Evolutionary conservation across 1,140 invertebrate genomes (phyloP), one percentile per base, ranked within the genome.

Genomic region (Aethina tumida): DNA sequence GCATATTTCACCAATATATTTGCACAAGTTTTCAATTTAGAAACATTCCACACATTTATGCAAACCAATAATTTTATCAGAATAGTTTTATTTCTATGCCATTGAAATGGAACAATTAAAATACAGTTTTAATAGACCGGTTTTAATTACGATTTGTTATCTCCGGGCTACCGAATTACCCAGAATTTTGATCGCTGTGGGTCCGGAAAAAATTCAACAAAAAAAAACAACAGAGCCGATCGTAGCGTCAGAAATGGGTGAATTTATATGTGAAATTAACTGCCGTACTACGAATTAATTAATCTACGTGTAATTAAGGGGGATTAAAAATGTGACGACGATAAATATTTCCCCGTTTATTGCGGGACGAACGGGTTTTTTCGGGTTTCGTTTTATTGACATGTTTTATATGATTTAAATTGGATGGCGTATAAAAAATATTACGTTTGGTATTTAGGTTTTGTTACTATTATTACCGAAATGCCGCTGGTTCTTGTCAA

Each of bases 281-380:
- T 41, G 20, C 31, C 16, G 12, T 41, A 41, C 39, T 25, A 25
- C 39, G 39, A 41, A 41, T 42, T 42, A 42, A 42, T 42, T 35
- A 42, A 42, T 29, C 33, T 16, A 21, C 13, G 19, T 30, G 34
- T 31, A 42, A 42, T 42, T 42, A 42, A 42, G 13, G n/a, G n/a
- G 12, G 18, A 36, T 42, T 42, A 34, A 42, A n/a, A n/a, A 35
- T 42, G 40, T 42, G 33, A 36, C 33, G 40, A 42, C 40, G 14
- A 20, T 22, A 12, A 20, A 42, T 35, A 30, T 34, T 30, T 30
- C 2, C n/a, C n/a, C 18, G 33, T 42, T 42, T 36, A 26, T 26
- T 26, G n/a, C n/a, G n/a, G n/a, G n/a, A n/a, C 24, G 14, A 26
- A 26, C 24, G 14, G 14, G 24, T 26, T 26, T 24, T 26, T 10